Evolutionary conservation across 2,113 vertebrate genomes (phyloP), one percentile per base, ranked within the genome.

Genomic region (Clarias gariepinus): DNA sequence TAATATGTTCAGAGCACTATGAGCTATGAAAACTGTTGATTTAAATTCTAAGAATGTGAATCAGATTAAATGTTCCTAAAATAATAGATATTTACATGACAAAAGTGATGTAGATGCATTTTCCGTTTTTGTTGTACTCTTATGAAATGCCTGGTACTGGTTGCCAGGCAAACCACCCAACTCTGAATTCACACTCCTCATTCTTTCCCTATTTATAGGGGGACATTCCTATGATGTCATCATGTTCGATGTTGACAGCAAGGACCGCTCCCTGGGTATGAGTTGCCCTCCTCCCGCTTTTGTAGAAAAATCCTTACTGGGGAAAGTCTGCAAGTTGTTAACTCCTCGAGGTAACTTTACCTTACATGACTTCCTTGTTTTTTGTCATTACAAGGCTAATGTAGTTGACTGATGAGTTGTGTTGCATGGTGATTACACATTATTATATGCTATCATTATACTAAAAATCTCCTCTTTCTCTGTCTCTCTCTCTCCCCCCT

Each of bases 221-320:
- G 92, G 84, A 21, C 85, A 77, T 83, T 92, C 92, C 73, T 99
- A 96, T 1, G 95, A 98, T 4, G 94, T 92, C 53, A 53, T 99
- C 86, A 98, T 99, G 94, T 99, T 99, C 6, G 98, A 99, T 57
- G 97, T 98, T 16, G 98, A 99, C 92, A 99, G 96, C 86, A 99
- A 99, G 92, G 98, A 99, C 84, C 92, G 94, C 23, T 93, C 92
- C 0, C 82, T 99, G 90, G 98, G 98, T 2, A 98, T 99, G 95
- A 99, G 97, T 90, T 98, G 98, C 88, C 98, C 98, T 0, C 98
- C 98, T 0, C 93, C 96, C 81, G 96, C 96, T 23, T 99, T 99
- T 82, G 96, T 99, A 87, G 97, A 98, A 87, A 93, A 90, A 4
- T 21, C 85, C 3, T 95, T 99, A 61, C 92, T 99, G 81, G 94